Base-by-base conservation (phyloP, 37 sponge, comb jelly and placozoan species). In the Haliclona indistincta region DNA sequence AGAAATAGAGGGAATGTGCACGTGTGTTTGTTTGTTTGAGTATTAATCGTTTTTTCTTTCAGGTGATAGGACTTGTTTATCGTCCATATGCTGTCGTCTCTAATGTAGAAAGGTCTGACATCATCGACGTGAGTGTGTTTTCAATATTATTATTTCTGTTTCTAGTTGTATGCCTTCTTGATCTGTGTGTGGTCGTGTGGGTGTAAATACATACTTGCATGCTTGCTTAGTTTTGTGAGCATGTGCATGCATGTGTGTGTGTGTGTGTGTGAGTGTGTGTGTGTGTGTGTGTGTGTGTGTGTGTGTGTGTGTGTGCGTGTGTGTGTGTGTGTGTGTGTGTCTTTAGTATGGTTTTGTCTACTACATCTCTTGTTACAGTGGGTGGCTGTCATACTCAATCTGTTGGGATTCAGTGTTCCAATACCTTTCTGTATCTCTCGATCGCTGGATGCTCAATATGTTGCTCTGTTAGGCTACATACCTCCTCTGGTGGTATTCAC, bases 21-120 rank as follows among this genome's bases (percentile, higher is more conserved):
- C n/a, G n/a, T 6, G 28, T 58, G 28, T 25, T 58, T 20, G 28
- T 25, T 26, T n/a, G 7, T n/a, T n/a, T 25, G 22, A 58, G 11
- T 58, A 58, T 58, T 58, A 20, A n/a, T n/a, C n/a, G n/a, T n/a
- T n/a, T n/a, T n/a, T 58, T 34, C 2, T 36, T 47, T n/a, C 52
- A 88, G 89, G 90, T 90, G 42, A 81, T 90, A 6, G 90, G 90
- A 15, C 43, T 90, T 52, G 76, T 90, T 11, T 90, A 80, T 54
- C 26, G 85, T 2, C 90, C 90, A 1, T 90, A 76, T 38, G 37
- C 56, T 43, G 56, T 68, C 3, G 65, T 81, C 26, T 63, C 68
- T 68, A 40, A n/a, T 25, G 28, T 25, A 20, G n/a, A 8, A n/a
- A 25, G 26, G 7, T 58, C 40, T 26, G 67, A 37, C 6, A 37